Percentiles rank a stretch among this genome's conserved stretches.
Conservation (phyloP, 2,888 invertebrate genomes). For the Malachius bipustulatus region DNA sequence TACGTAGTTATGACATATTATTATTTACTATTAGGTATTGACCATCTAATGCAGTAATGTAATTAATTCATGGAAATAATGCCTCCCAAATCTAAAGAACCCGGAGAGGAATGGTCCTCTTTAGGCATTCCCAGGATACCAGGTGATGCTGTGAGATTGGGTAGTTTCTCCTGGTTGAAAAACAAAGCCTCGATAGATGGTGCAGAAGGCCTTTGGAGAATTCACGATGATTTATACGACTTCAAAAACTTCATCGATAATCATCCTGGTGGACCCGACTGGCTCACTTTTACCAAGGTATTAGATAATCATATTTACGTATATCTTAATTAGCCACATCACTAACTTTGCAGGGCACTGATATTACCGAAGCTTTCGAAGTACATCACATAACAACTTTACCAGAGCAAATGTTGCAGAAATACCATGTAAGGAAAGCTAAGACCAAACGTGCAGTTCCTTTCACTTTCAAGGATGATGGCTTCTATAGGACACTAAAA, state of each 20-base stretch:
- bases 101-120: no score
- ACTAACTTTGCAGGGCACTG: constrained; percentile 49
- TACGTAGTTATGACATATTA: no score
- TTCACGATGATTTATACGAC: constrained; percentile 71
- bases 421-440: constrained; percentile 54
- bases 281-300: constrained; percentile 59
- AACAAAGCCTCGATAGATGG: constrained; percentile 57
- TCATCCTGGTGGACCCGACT: constrained; percentile 80
- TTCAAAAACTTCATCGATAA: constrained; percentile 60
- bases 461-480: constrained; percentile 58
- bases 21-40: no score
- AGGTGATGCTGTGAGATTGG: no score
- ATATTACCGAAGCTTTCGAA: constrained; percentile 70
- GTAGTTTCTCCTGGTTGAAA: constrained; percentile 52
- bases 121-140: no score
- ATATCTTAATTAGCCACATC: neutral
- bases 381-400: constrained; percentile 50
- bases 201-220: constrained; percentile 68
- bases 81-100: no score
- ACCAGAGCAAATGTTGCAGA: constrained; percentile 46
- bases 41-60: no score
- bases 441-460: constrained; percentile 51
- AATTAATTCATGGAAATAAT: no score
- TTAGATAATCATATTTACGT: constrained; percentile 1
- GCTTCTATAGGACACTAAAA: constrained; percentile 60